A percentile compares a stretch with the other conserved stretches of the same genome.
phyloP scores from a whole-genome alignment of 2,888 invertebrate genomes.

The Lamellibrachia satsuma region DNA sequence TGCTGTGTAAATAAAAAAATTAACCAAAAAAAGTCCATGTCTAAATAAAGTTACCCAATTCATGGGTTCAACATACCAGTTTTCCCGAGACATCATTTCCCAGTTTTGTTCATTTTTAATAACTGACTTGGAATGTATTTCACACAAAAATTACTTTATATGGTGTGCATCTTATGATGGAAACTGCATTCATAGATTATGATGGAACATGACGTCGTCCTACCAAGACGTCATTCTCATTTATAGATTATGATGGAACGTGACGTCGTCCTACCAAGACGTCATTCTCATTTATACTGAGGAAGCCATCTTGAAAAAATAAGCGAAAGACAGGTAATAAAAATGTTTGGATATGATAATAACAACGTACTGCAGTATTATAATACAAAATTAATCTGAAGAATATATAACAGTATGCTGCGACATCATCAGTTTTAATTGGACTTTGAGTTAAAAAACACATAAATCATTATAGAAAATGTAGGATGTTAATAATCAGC shows the following conservation, averaged over 20 bases:
- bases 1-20: too few species aligned
- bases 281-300: background rate
- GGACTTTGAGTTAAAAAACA: background rate
- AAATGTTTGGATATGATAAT: too few species aligned
- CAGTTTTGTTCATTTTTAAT: background rate
- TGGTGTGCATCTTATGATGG: slow-evolving; percentile 8
- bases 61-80: background rate
- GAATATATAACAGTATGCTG: too few species aligned
- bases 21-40: background rate
- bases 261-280: too few species aligned
- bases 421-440: background rate
- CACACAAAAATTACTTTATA: slow-evolving; percentile 3
- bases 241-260: background rate
- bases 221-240: too few species aligned
- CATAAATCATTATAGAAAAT: background rate
- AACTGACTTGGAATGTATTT: slow-evolving; percentile 25
- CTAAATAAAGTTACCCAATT: background rate
- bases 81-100: slow-evolving; percentile 22
- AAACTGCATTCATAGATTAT: background rate
- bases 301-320: too few species aligned
- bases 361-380: too few species aligned
- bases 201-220: background rate
- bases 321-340: too few species aligned
- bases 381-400: too few species aligned
- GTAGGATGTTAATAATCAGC: too few species aligned